Percentiles rank a stretch among this genome's conserved stretches.
phyloP scores from a whole-genome alignment of 2,797 vertebrate species.

The Sebastes minor region DNA sequence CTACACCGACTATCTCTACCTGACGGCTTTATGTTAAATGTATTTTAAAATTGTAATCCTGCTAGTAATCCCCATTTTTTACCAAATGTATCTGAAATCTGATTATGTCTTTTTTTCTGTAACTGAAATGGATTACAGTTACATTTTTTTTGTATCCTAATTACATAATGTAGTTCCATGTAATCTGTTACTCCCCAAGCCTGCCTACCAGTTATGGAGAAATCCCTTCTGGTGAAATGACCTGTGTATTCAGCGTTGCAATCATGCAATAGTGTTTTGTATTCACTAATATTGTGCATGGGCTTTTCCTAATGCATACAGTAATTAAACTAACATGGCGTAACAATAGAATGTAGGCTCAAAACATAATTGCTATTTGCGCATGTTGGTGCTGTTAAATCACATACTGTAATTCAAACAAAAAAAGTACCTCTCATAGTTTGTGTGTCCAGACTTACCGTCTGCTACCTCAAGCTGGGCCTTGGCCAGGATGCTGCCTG shows the following conservation, averaged over 20 bases:
- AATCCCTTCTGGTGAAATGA: constrained; percentile 16
- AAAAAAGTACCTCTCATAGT: neutral
- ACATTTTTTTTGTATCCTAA: neutral
- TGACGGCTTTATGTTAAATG: neutral
- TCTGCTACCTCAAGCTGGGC: constrained; percentile 97
- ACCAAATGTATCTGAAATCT: neutral
- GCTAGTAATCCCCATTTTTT: neutral
- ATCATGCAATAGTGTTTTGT: neutral
- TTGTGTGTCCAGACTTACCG: constrained; percentile 80
- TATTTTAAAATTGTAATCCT: neutral
- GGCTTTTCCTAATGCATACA: constrained; percentile 1
- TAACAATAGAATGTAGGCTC: neutral
- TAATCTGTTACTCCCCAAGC: too few relatives aligned
- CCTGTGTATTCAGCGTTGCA: constrained; percentile 12
- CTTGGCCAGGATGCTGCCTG: constrained; percentile 96
- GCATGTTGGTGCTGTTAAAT: neutral
- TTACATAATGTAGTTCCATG: neutral
- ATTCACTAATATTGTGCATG: constrained; percentile 8
- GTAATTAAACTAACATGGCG: neutral
- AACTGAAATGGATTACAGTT: neutral
- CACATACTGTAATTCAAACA: neutral
- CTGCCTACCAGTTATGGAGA: neutral
- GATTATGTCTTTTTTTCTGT: neutral
- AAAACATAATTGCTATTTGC: neutral
- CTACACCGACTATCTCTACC: too few relatives aligned